phyloP scores from a whole-genome alignment of 2,797 vertebrate species.

The Dendrocincla tyrannina region DNA sequence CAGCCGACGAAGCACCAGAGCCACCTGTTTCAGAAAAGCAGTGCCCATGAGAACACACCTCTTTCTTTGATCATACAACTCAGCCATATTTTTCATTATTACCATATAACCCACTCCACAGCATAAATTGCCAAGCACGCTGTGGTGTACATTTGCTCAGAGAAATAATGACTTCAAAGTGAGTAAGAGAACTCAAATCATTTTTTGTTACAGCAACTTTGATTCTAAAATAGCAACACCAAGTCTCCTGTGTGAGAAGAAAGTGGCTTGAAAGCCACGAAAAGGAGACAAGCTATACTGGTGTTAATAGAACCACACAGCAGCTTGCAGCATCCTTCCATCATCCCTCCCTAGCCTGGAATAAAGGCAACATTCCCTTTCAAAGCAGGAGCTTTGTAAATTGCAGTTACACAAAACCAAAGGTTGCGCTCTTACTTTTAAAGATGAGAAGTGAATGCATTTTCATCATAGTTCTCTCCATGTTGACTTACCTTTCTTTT shows the following conservation, averaged over 20 bases:
- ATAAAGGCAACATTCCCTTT: background rate
- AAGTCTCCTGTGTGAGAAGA: background rate
- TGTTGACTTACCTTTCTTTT: background rate
- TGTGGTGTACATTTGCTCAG: background rate
- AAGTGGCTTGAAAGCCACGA: background rate
- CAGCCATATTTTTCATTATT: background rate
- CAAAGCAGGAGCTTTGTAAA: background rate
- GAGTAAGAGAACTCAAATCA: background rate
- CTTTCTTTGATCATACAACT: background rate
- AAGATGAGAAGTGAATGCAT: background rate
- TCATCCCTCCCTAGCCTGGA: background rate
- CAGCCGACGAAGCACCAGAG: slow-evolving; percentile 91
- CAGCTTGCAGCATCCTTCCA: background rate
- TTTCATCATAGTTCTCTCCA: background rate
- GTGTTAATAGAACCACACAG: background rate
- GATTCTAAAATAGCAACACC: background rate
- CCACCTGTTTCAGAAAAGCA: slow-evolving; percentile 82
- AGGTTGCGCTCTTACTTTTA: background rate
- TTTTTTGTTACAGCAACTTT: background rate
- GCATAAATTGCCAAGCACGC: background rate
- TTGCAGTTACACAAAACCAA: background rate
- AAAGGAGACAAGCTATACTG: background rate
- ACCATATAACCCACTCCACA: background rate
- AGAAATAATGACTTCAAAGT: background rate
- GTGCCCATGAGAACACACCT: background rate